Conservation (phyloP, 2,113 vertebrate species). For the Electrona antarctica region DNA sequence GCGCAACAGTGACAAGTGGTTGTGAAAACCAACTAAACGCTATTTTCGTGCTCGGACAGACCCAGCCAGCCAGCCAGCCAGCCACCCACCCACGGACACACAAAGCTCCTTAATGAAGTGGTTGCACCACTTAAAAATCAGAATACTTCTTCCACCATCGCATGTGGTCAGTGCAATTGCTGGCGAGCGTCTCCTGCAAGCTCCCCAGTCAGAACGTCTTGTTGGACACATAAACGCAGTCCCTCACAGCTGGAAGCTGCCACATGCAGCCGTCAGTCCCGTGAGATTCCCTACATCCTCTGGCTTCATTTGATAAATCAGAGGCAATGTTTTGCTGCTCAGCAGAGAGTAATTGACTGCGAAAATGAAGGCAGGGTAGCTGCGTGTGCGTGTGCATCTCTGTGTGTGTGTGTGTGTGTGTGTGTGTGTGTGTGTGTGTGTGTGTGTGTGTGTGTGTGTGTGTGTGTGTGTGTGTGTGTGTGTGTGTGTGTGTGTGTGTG, state of each 20-base stretch:
- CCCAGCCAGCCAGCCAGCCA: too few species aligned
- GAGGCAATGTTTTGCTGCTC: slow-evolving; percentile 11
- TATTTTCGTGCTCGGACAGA: too few species aligned
- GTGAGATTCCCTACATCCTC: slow-evolving; percentile 2
- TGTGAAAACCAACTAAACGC: too few species aligned
- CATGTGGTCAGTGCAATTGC: too few species aligned
- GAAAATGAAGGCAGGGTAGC: slow-evolving; percentile 1
- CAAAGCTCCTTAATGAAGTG: too few species aligned
- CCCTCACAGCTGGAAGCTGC: slow-evolving; percentile 11
- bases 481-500: slow-evolving; percentile 17
- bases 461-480: slow-evolving; percentile 10
- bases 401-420: too few species aligned
- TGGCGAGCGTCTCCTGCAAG: too few species aligned
- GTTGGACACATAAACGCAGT: background rate
- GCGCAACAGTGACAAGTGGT: too few species aligned
- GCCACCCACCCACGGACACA: too few species aligned
- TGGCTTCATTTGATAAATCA: slow-evolving; percentile 32
- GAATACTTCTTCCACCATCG: too few species aligned
- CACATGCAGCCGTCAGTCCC: background rate
- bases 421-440: background rate
- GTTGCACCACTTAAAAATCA: too few species aligned
- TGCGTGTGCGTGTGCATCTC: slow-evolving; percentile 24
- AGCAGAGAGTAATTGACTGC: slow-evolving; percentile 42
- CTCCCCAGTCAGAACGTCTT: background rate
- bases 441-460: slow-evolving; percentile 4